Base-by-base conservation (phyloP, 2,113 vertebrate genomes). In the Danionella cerebrum region DNA sequence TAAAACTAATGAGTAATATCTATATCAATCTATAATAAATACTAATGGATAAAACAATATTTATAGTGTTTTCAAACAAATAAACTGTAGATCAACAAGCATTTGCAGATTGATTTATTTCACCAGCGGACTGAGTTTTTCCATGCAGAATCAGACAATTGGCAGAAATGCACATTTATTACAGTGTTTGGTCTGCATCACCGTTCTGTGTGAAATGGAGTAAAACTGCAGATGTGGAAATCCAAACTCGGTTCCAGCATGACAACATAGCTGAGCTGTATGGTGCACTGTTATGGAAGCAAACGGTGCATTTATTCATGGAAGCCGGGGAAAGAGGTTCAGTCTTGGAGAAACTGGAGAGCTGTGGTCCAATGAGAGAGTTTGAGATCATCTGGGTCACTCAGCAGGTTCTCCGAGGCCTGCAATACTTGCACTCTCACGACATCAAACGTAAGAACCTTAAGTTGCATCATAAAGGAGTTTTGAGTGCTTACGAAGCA, bases 321-420 rank as follows among this genome's bases (percentile, higher is more conserved):
- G 95, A 98, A 74, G 95, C 96, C 0, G 96, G 96, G 2, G 96
- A 98, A 73, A 92, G 94, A 4, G 96, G 96, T 18, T 98, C 95
- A 0, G 92, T 98, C 14, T 80, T 97, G 85, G 95, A 98, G 80
- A 98, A 96, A 72, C 75, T 98, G 77, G 95, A 98, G 75, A 96
- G 92, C 80, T 98, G 93, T 41, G 95, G 95, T 24, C 94, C 94
- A 6, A 93, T 98, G 93, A 90, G 95, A 73, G 94, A 98, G 82
- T 96, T 97, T 8, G 95, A 98, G 84, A 92, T 98, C 74, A 95
- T 98, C 72, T 98, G 94, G 94, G 93, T 98, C 79, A 92, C 94
- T 24, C 93, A 96, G 73, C 96, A 98, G 57, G 90, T 96, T 67
- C 89, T 98, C 65, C 92, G 95, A 54, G 96, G 90, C 69, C 90